Percentiles rank a stretch among this genome's conserved stretches.
Evolutionary conservation across 2,888 invertebrate species (phyloP).

Genomic region (Polydrusus cervinus): DNA sequence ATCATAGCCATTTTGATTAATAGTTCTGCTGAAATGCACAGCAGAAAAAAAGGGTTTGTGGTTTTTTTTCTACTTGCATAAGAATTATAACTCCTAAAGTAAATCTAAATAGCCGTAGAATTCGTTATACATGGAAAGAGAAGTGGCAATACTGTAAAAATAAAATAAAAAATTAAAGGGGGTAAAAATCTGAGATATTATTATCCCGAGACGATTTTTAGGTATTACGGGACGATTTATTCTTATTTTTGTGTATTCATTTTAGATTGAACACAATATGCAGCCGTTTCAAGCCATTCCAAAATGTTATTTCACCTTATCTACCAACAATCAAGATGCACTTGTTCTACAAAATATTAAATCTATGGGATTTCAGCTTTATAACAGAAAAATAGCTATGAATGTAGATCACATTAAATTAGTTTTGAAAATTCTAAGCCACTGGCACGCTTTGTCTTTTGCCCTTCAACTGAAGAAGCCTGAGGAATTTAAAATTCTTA

Average conservation of each 20-base stretch:
- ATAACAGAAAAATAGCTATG: constrained; percentile 50
- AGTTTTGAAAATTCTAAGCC: constrained; percentile 52
- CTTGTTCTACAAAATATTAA: constrained; percentile 55
- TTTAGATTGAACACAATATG: constrained; percentile 39
- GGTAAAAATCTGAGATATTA: no score
- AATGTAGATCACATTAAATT: constrained; percentile 52
- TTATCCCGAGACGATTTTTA: no score
- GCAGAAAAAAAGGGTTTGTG: no score
- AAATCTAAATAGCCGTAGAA: no score
- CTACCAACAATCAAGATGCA: constrained; percentile 45
- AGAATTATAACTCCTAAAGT: no score
- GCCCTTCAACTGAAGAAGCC: constrained; percentile 51
- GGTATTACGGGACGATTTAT: no score
- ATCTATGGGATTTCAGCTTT: constrained; percentile 49
- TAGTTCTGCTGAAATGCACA: no score
- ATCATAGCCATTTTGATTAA: no score
- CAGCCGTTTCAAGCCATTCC: constrained; percentile 48
- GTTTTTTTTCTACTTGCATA: no score
- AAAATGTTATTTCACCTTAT: constrained; percentile 52
- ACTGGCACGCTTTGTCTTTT: constrained; percentile 57
- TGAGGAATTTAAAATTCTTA: constrained; percentile 41
- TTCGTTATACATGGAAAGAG: no score
- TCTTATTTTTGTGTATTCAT: not conserved
- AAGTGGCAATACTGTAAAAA: no score
- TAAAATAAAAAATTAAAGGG: no score